phyloP scores from a whole-genome alignment of 1,140 invertebrate species.

The Stegodyphus mimosarum region DNA sequence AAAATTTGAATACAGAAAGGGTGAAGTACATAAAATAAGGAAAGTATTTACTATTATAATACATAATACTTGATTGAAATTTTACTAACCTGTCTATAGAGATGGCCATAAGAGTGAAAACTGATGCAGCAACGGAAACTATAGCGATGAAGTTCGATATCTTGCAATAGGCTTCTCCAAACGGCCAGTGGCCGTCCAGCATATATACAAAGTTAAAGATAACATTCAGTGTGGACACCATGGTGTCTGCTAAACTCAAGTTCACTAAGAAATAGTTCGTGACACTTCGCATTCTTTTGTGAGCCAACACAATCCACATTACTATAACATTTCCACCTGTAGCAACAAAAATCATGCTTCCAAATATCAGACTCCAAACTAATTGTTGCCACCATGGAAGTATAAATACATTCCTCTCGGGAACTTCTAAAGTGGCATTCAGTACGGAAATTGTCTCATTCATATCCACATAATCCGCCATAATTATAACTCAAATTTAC shows the following conservation, averaged over 20 bases:
- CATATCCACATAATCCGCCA: neutral
- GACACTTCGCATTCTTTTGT: slow-evolving; percentile 87
- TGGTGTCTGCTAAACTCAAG: slow-evolving; percentile 88
- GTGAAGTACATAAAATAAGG: too few species aligned
- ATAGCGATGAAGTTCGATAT: slow-evolving; percentile 92
- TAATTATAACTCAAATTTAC: neutral
- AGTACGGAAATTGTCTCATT: neutral
- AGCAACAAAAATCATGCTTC: slow-evolving; percentile 88
- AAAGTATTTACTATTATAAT: too few species aligned
- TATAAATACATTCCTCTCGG: slow-evolving; percentile 72
- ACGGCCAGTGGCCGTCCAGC: slow-evolving; percentile 92
- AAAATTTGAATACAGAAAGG: too few species aligned
- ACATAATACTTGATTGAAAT: neutral
- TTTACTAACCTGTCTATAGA: slow-evolving; percentile 63
- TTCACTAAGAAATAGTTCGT: slow-evolving; percentile 98
- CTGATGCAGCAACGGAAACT: slow-evolving; percentile 81
- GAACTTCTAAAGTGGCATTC: neutral
- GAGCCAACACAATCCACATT: slow-evolving; percentile 92
- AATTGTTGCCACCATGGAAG: slow-evolving; percentile 80
- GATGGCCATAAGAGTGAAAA: slow-evolving; percentile 64
- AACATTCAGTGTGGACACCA: slow-evolving; percentile 92
- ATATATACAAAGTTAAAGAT: slow-evolving; percentile 94
- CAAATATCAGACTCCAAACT: slow-evolving; percentile 76
- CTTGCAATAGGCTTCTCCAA: slow-evolving; percentile 92
- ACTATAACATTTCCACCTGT: slow-evolving; percentile 93